These are phyloP conservation scores for Aspiorhynchus laticeps DNA, from an alignment of 2,113 vertebrate species.

Conservation along the genomic window DNA sequence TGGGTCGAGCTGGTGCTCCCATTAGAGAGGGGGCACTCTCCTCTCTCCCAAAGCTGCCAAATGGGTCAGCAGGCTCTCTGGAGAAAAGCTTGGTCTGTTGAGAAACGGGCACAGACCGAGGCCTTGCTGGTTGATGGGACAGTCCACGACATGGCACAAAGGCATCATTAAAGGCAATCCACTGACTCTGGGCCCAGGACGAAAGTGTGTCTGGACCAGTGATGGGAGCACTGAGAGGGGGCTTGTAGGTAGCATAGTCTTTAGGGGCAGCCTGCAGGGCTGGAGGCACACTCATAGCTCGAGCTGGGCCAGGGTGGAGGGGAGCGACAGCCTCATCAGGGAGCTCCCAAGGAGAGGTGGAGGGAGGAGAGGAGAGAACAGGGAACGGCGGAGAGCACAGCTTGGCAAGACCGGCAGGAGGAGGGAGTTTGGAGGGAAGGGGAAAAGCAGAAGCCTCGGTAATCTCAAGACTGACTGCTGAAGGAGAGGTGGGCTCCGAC, in stretches of 20 bases:
- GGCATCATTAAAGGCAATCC: constrained; percentile 81
- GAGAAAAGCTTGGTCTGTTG: constrained; percentile 67
- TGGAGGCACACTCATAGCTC: constrained; percentile 45
- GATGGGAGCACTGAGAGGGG: constrained; percentile 60
- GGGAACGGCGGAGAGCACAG: constrained; percentile 72
- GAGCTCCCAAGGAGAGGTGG: constrained; percentile 73
- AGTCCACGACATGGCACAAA: constrained; percentile 64
- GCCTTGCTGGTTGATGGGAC: constrained; percentile 69
- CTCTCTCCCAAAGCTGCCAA: constrained; percentile 68
- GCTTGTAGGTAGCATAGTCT: constrained; percentile 54
- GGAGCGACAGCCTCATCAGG: constrained; percentile 72
- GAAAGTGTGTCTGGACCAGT: constrained; percentile 68
- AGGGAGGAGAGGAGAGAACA: constrained; percentile 62
- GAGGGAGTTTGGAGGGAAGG: constrained; percentile 64
- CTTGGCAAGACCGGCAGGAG: constrained; percentile 41
- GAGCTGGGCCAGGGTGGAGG: constrained; percentile 55
- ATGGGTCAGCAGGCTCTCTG: constrained; percentile 74
- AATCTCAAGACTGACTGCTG: constrained; percentile 56
- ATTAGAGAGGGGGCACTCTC: constrained; percentile 64
- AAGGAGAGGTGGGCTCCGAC: constrained; percentile 66
- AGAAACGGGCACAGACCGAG: constrained; percentile 61
- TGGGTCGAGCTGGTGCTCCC: constrained; percentile 69
- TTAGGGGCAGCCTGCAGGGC: constrained; percentile 43
- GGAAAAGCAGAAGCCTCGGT: constrained; percentile 63
- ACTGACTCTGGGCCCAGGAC: constrained; percentile 78